Evolutionary conservation across 2,888 invertebrate species (phyloP).

Genomic region (Scaptomyza tumidula): DNA sequence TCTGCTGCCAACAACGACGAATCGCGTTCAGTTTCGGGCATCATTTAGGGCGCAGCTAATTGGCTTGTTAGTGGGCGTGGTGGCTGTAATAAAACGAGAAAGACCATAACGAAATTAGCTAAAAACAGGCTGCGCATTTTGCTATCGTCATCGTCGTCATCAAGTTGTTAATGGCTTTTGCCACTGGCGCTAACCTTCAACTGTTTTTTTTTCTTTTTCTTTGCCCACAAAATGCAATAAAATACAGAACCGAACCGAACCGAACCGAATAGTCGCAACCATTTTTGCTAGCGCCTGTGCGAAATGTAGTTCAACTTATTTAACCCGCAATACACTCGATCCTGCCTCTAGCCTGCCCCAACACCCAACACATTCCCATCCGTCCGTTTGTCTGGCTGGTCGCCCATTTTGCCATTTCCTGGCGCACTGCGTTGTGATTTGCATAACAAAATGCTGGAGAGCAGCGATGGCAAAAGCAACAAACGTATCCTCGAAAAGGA

Average conservation of each 20-base stretch:
- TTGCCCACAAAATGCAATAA: slow-evolving; percentile 63
- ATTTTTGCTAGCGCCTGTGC: slow-evolving; percentile 47
- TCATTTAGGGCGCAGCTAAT: slow-evolving; percentile 79
- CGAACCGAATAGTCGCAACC: slow-evolving; percentile 21
- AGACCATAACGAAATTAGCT: slow-evolving; percentile 55
- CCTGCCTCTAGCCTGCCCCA: background rate
- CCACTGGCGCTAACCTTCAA: slow-evolving; percentile 33
- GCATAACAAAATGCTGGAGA: slow-evolving; percentile 77
- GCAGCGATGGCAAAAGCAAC: slow-evolving; percentile 18
- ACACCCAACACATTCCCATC: slow-evolving; percentile 1
- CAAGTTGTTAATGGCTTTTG: slow-evolving; percentile 50
- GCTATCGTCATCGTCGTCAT: slow-evolving; percentile 49
- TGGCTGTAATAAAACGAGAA: slow-evolving; percentile 45
- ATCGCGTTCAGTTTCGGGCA: slow-evolving; percentile 84
- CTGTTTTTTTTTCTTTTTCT: background rate
- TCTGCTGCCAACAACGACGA: slow-evolving; percentile 79
- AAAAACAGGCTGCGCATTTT: slow-evolving; percentile 59
- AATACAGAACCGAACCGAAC: slow-evolving; percentile 67
- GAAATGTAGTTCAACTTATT: slow-evolving; percentile 73
- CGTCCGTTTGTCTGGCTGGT: slow-evolving; percentile 13
- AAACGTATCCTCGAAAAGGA: slow-evolving; percentile 46
- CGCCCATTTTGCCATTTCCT: slow-evolving; percentile 63
- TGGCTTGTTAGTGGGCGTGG: slow-evolving; percentile 48
- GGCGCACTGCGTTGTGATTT: slow-evolving; percentile 78
- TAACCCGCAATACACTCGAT: slow-evolving; percentile 47